Base-by-base conservation (phyloP, 2,113 vertebrate species). In the Amphilophus citrinellus region DNA sequence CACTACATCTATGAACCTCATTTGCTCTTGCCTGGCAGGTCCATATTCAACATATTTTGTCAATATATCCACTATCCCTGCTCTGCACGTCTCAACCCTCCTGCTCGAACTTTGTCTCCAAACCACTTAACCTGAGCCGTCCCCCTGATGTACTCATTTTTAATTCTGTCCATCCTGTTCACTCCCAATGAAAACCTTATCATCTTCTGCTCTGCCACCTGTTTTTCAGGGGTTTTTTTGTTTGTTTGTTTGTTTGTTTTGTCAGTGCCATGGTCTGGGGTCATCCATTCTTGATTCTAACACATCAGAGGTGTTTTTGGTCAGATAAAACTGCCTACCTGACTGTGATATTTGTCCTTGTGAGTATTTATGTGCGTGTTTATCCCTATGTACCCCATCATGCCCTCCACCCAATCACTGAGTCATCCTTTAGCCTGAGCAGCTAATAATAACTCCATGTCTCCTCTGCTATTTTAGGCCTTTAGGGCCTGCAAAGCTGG, bases 401-500 rank as follows among this genome's bases (percentile, higher is more conserved):
- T 79, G 71, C 80, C 65, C 80, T 82, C 71, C 77, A 77, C 79
- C 30, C 65, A 76, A 91, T 87, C 78, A 89, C n/a, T 66, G 61
- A 93, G 84, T 94, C 92, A 94, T 89, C 89, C 85, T 89, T 83
- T 68, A 65, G 87, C 81, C 87, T 35, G 59, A 76, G 61, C 57
- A 53, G 56, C 93, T 95, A 94, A 90, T 90, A 91, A 93, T 95
- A 95, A 14, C 84, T 53, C 71, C 77, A 3, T 86, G 79, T 86
- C 62, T 83, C 77, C 50, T 77, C 62, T 80, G 78, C 92, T 95
- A 95, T 95, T 95, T 94, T 85, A 37, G 83, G 77, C 35, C 39
- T n/a, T n/a, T 27, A 22, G 39, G 84, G 83, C 76, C 80, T 65
- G 68, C 68, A 20, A 82, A 85, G 79, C 53, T 75, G 76, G 61